Evolutionary conservation across 2,888 invertebrate species (phyloP).

Genomic region (Acholoe squamosa): DNA sequence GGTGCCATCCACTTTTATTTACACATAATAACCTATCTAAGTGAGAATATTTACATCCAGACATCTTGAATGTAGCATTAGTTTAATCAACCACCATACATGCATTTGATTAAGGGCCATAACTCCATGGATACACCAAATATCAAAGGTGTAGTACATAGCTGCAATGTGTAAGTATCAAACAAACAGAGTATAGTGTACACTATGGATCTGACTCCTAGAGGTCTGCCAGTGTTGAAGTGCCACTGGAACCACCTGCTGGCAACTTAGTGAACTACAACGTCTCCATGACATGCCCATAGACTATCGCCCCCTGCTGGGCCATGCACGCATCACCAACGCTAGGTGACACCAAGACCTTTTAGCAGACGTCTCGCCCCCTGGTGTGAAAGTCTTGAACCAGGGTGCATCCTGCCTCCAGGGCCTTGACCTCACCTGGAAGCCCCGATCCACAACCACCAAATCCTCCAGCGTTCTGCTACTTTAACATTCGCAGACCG

Average conservation of each 20-base stretch:
- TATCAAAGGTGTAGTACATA: no score
- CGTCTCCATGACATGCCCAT: background rate
- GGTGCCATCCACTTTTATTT: no score
- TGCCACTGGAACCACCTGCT: background rate
- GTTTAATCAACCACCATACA: no score
- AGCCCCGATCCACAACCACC: background rate
- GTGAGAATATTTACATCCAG: no score
- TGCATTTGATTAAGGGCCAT: no score
- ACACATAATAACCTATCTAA: no score
- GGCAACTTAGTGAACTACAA: background rate
- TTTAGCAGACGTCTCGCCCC: background rate
- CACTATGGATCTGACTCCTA: no score
- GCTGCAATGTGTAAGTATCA: no score
- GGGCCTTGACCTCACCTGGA: background rate
- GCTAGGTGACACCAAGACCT: conserved; percentile 4
- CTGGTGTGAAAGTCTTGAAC: background rate
- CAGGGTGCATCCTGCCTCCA: background rate
- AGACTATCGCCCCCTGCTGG: background rate
- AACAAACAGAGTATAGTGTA: no score
- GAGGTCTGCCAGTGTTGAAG: no score
- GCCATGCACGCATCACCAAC: background rate
- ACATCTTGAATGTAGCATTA: no score
- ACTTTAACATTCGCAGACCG: background rate
- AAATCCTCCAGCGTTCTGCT: background rate
- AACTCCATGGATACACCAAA: no score